phyloP scores from a whole-genome alignment of 2,797 vertebrate species.

The Decapterus maruadsi region DNA sequence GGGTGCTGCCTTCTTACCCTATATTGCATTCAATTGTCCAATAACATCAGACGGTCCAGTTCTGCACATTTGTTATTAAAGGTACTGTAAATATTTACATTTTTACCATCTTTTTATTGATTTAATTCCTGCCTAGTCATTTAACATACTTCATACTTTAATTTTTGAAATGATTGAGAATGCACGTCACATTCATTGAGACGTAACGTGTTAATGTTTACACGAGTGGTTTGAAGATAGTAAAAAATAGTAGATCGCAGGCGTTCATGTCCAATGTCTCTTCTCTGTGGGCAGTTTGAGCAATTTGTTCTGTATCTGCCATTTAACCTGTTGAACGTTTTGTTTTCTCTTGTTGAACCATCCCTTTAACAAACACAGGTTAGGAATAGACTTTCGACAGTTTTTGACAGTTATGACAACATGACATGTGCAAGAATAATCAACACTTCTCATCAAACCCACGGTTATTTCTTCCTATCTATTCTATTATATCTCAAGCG shows the following conservation, averaged over 20 bases:
- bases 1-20: neutral
- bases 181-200: neutral
- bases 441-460: neutral
- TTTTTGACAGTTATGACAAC: neutral
- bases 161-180: neutral
- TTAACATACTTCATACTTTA: neutral
- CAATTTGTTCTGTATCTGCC: neutral
- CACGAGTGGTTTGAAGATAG: neutral
- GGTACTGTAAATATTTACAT: constrained; percentile 14
- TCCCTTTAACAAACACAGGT: neutral
- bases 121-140: constrained; percentile 24
- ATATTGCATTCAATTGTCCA: constrained; percentile 52
- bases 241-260: neutral
- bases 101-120: neutral
- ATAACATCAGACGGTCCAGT: constrained; percentile 28
- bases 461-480: neutral
- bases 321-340: neutral
- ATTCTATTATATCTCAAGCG: no score
- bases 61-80: constrained; percentile 7
- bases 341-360: neutral
- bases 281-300: neutral
- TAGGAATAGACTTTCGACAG: neutral
- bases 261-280: neutral
- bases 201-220: neutral
- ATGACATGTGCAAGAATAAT: neutral